Conservation (phyloP, 2,113 vertebrate species). For the Bagarius yarrelli region DNA sequence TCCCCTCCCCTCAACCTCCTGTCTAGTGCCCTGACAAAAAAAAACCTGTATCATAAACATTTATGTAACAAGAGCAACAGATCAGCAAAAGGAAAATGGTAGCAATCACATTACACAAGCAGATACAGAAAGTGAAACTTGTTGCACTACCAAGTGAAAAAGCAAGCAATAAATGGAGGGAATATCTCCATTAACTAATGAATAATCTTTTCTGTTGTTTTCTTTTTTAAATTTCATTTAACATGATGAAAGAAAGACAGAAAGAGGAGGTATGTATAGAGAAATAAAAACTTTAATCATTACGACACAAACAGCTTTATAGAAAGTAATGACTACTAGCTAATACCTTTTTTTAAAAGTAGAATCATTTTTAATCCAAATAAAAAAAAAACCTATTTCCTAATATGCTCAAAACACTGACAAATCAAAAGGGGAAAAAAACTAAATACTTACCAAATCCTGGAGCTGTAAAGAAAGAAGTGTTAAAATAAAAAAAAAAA, state of each 20-base stretch:
- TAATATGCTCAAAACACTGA: conserved; percentile 46
- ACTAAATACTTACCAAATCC: conserved; percentile 75
- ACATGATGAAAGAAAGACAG: neutral
- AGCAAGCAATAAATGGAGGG: conserved; percentile 8
- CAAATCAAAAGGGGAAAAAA: conserved; percentile 48
- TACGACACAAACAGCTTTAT: neutral
- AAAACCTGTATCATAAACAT: conserved; percentile 65
- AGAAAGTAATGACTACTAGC: neutral
- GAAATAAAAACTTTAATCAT: conserved; percentile 1
- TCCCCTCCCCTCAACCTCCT: conserved; percentile 68
- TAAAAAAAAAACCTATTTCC: neutral
- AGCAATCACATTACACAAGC: conserved; percentile 33
- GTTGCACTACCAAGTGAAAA: conserved; percentile 11
- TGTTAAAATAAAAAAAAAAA: conserved; percentile 52
- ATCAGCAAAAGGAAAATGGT: conserved; percentile 53
- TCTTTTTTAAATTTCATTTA: neutral
- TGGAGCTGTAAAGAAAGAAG: conserved; percentile 66
- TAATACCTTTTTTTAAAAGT: neutral
- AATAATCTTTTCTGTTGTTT: neutral
- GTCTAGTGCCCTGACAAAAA: conserved; percentile 74
- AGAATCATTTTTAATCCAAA: conserved; percentile 6
- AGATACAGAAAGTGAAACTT: conserved; percentile 14
- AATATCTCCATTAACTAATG: neutral
- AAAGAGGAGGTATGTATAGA: conserved; percentile 6
- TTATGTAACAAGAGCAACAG: conserved; percentile 74